These are phyloP conservation scores for Aromia moschata DNA, from an alignment of 2,888 invertebrate species.

Conservation along the genomic window DNA sequence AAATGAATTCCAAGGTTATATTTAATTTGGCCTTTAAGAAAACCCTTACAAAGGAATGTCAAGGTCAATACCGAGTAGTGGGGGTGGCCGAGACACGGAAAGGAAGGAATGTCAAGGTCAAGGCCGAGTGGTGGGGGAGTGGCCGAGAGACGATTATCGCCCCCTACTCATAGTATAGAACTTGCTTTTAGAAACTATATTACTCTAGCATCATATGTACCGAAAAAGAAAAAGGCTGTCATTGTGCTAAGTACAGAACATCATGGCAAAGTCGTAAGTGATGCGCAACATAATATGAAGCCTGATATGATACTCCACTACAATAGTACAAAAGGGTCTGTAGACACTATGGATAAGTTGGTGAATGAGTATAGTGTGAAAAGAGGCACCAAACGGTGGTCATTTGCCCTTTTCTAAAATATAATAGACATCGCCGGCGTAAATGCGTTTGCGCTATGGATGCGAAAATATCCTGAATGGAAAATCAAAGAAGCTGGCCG, in stretches of 20 bases:
- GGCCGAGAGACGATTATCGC: no score
- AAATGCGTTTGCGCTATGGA: neutral
- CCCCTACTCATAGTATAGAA: no score
- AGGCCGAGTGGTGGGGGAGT: no score
- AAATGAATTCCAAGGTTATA: no score
- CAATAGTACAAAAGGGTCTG: neutral
- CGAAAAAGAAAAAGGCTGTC: neutral
- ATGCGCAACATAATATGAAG: neutral
- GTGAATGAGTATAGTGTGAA: neutral
- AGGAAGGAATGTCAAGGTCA: no score
- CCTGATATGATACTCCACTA: neutral
- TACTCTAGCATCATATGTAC: neutral
- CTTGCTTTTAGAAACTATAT: neutral
- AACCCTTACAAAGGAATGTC: no score
- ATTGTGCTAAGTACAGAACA: neutral
- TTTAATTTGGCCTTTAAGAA: no score
- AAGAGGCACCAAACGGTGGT: neutral
- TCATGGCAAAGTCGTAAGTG: neutral
- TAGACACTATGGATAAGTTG: neutral
- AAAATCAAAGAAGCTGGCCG: no score
- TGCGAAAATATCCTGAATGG: neutral
- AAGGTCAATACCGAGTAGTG: no score
- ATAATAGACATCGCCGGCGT: neutral
- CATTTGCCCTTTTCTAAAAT: neutral
- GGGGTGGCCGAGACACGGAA: no score